A percentile compares a stretch with the other conserved stretches of the same genome.
Conservation (phyloP, 2,797 vertebrate genomes). For the Austrolebias charrua region DNA sequence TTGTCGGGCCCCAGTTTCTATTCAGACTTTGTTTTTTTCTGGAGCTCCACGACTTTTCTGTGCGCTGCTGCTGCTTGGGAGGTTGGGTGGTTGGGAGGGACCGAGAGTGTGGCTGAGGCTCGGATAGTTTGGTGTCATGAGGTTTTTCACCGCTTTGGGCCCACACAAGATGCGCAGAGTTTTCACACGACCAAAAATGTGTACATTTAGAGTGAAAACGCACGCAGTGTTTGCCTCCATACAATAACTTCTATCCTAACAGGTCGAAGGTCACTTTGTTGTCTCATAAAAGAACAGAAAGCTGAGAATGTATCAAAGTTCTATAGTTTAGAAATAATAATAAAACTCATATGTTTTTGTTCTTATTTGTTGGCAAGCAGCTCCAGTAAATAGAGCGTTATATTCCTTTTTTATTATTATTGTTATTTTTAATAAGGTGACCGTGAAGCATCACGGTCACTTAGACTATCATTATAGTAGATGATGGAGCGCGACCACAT, state of each 20-base stretch:
- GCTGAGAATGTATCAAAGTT: neutral
- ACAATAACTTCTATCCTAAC: conserved; percentile 3
- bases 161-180: conserved; percentile 47
- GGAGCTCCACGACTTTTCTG: conserved; percentile 7
- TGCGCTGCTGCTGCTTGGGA: neutral
- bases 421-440: conserved; percentile 44
- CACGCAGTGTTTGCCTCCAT: conserved; percentile 12
- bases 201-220: neutral
- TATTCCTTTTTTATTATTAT: conserved; percentile 58
- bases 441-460: conserved; percentile 47
- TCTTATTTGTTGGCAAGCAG: conserved; percentile 6
- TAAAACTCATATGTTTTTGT: neutral
- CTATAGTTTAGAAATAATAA: neutral
- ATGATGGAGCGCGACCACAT: conserved; percentile 65
- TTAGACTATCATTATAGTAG: conserved; percentile 66
- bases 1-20: conserved; percentile 6
- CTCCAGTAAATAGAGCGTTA: conserved; percentile 40
- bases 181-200: conserved; percentile 10
- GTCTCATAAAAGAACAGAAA: neutral
- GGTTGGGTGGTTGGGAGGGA: conserved; percentile 51
- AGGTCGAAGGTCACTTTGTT: too few relatives aligned
- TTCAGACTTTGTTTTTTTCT: conserved; percentile 8
- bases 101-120: conserved; percentile 34
- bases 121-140: conserved; percentile 54
- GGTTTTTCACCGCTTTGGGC: conserved; percentile 44